Base-by-base conservation (phyloP, 2,113 vertebrate species). In the Corythornis madagascariensis region DNA sequence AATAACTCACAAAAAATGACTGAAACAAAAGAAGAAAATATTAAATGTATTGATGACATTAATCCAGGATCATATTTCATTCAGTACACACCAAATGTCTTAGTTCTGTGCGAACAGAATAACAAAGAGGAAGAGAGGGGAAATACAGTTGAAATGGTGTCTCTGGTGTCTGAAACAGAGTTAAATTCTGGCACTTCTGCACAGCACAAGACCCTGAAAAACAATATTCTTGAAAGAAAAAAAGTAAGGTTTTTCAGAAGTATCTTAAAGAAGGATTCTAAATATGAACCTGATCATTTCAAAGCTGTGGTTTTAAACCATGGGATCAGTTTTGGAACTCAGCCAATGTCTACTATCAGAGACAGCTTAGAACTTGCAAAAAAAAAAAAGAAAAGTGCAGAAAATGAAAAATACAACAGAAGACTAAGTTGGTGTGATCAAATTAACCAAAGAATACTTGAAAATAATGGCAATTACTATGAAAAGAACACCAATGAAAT, bases 401-500 rank as follows among this genome's bases (percentile, higher is more conserved):
- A 97, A 90, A 95, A 86, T 79, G 97, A 93, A 82, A 98, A 92
- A 84, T 69, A 50, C 22, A 96, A 95, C 57, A 99, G 98, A 96
- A 99, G 98, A 83, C 82, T 99, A 48, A 98, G 98, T 35, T 99
- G 99, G 99, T 97, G 98, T 86, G 98, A 99, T 90, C 98, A 99
- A 96, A 97, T 96, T 80, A 93, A 74, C 57, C 79, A 70, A 60
- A 63, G 33, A 89, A 85, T 65, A 67, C 71, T 35, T 71, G 75
- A 50, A 89, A 63, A 79, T 89, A 35, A 76, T 91, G 90, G 85
- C 29, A 81, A 83, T 74, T 56, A 45, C 86, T 89, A 73, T 82
- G 82, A 94, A 76, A 70, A 89, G 92, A 86, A 9, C 25, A 52
- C 56, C 79, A 69, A 45, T 77, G 90, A 84, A 80, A 26, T 47